These are phyloP conservation scores for Sebastes steindachneri DNA, from an alignment of 2,797 vertebrate species.

Conservation along the genomic window DNA sequence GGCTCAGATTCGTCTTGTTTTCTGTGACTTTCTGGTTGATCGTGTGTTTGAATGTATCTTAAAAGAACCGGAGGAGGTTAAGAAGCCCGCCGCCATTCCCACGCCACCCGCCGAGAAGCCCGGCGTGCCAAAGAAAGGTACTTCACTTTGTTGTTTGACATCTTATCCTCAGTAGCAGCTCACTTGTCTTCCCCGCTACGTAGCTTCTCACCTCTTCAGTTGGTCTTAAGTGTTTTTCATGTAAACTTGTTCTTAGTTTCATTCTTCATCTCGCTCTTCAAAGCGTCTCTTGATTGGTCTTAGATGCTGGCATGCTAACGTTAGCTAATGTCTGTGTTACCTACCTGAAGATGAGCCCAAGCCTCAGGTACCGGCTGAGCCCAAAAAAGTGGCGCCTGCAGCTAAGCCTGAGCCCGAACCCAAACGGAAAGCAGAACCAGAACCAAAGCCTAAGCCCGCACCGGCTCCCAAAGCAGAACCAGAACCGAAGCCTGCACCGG, in stretches of 20 bases:
- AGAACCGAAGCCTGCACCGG: slow-evolving; percentile 18
- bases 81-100: slow-evolving; percentile 46
- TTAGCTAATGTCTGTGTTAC: slow-evolving; percentile 77
- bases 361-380: slow-evolving; percentile 79
- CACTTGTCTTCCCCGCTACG: not conserved
- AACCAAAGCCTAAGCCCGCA: slow-evolving; percentile 14
- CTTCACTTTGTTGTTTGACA: not conserved
- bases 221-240: not conserved
- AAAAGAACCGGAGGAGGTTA: slow-evolving; percentile 64
- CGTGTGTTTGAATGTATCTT: slow-evolving; percentile 55
- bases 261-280: slow-evolving; percentile 18
- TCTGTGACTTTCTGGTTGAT: slow-evolving; percentile 12
- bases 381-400: slow-evolving; percentile 65
- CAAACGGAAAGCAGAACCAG: slow-evolving; percentile 31
- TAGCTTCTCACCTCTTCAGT: slow-evolving; percentile 19
- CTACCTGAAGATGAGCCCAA: slow-evolving; percentile 79
- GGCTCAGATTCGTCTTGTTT: not conserved
- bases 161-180: not conserved
- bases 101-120: slow-evolving; percentile 36
- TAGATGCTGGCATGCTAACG: slow-evolving; percentile 49
- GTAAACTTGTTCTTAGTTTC: not conserved
- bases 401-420: slow-evolving; percentile 57
- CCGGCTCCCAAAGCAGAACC: slow-evolving; percentile 33
- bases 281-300: slow-evolving; percentile 26
- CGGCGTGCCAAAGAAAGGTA: slow-evolving; percentile 72